These are phyloP conservation scores for Tinea semifulvella DNA, from an alignment of 2,888 invertebrate genomes.

Conservation along the genomic window DNA sequence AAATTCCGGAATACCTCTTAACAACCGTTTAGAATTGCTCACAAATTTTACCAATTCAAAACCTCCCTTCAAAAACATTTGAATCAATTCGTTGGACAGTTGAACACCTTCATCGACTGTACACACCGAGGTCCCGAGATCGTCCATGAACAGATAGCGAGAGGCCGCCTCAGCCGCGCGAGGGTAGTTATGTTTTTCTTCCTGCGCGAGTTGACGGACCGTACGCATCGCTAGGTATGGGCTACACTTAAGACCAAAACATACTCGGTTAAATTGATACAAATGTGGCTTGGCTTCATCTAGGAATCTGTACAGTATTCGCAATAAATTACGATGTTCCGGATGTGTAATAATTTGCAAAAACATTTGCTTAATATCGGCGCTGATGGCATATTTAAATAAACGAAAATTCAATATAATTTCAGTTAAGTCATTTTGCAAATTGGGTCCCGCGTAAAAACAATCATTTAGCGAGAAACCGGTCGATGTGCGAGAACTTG, in stretches of 20 bases:
- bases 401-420: constrained; percentile 13
- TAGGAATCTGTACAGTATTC: constrained; percentile 18
- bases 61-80: no score
- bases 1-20: no score
- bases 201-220: constrained; percentile 17
- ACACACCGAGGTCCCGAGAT: no score
- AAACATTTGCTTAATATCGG: constrained; percentile 14
- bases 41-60: no score
- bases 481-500: constrained; percentile 10
- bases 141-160: no score
- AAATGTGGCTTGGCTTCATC: constrained; percentile 7
- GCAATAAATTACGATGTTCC: constrained; percentile 16
- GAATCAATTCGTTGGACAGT: no score
- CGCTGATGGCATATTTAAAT: constrained; percentile 3
- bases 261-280: constrained; percentile 17
- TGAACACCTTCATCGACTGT: no score
- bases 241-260: constrained; percentile 18
- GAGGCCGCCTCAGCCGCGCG: no score
- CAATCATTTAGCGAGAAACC: constrained; percentile 18
- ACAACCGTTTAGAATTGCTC: no score
- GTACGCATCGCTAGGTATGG: constrained; percentile 18
- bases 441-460: constrained; percentile 19
- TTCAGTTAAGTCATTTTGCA: constrained; percentile 6
- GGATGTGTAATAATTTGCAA: background rate
- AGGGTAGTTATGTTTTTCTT: no score